Conservation (phyloP, 2,888 invertebrate genomes). For the Rhingia rostrata region DNA sequence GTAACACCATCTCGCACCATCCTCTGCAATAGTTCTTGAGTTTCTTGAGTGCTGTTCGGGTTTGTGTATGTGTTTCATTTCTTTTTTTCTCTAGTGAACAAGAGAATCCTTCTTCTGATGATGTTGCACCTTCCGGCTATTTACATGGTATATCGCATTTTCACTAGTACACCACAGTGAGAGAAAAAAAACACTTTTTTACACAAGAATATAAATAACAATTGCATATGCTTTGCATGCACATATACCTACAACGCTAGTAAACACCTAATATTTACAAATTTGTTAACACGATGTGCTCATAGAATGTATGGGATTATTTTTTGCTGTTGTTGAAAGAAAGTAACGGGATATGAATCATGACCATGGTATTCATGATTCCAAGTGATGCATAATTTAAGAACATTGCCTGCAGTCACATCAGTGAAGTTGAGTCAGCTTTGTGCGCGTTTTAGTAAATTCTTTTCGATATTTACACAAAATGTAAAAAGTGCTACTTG, state of each 20-base stretch:
- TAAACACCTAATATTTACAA: slow-evolving; percentile 81
- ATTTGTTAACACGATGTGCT: slow-evolving; percentile 78
- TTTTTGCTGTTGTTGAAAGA: slow-evolving; percentile 76
- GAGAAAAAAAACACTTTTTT: slow-evolving; percentile 32
- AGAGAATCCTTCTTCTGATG: slow-evolving; percentile 54
- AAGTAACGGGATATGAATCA: slow-evolving; percentile 83
- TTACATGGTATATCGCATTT: slow-evolving; percentile 57
- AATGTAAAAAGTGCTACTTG: neutral
- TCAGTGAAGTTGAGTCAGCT: slow-evolving; percentile 58
- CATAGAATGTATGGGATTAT: slow-evolving; percentile 56
- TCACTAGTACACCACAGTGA: slow-evolving; percentile 20
- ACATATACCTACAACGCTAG: slow-evolving; percentile 57
- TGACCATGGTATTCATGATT: slow-evolving; percentile 82
- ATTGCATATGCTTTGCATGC: slow-evolving; percentile 32
- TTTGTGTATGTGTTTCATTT: slow-evolving; percentile 1
- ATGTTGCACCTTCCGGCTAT: slow-evolving; percentile 64
- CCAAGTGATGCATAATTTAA: slow-evolving; percentile 77
- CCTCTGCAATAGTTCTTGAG: slow-evolving; percentile 9
- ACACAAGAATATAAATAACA: slow-evolving; percentile 27
- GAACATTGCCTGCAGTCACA: slow-evolving; percentile 53
- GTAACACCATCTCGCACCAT: slow-evolving; percentile 21
- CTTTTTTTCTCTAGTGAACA: slow-evolving; percentile 14
- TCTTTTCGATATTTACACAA: slow-evolving; percentile 59
- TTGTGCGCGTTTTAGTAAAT: slow-evolving; percentile 53
- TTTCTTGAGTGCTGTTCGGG: neutral